Evolutionary conservation across 2,888 invertebrate species (phyloP), one percentile per base, ranked within the genome.

Genomic region (Blastobasis lacticolella): DNA sequence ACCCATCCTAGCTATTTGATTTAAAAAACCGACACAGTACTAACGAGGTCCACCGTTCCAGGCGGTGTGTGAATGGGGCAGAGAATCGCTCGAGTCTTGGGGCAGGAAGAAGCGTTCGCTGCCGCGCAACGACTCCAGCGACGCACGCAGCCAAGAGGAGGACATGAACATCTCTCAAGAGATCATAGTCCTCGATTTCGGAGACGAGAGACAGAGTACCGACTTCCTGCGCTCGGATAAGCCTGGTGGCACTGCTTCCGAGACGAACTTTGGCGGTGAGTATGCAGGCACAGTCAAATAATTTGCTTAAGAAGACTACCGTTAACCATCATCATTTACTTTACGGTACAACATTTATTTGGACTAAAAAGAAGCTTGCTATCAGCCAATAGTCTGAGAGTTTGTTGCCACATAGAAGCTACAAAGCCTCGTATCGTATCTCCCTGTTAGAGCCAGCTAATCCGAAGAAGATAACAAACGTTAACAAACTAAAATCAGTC

Each of bases 121-220:
- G 72, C 73, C 80, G 5, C 73, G 67, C 58, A 81, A 87, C 66
- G 93, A 92, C 67, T 92, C 91, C 63, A 89, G 88, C 38, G 91
- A 91, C 54, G 90, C 90, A 40, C 90, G 92, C 57, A 89, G 87
- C 52, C 91, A 92, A 57, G 92, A 92, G 52, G 94, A 94, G 63
- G 95, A 95, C 69, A 97, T 97, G 96, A 97, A 96, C 60, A 91
- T 97, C 57, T 97, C 97, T 45, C 97, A 97, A 80, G 97, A 97
- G 84, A 97, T 97, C 71, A 89, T 97, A 36, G 97, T 97, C 4
- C 87, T 97, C 61, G 97, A 97, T 89, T 95, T 96, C 67, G 97
- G 96, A 49, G 97, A 97, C 83, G 96, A 97, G 58, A 65, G 93
- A 64, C 95, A 95, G 78, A 92, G 92, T 49, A 90, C 91, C 45